A percentile compares a stretch with the other conserved stretches of the same genome.
Conservation (phyloP, 2,113 vertebrate species). For the Triplophysa siluroides region DNA sequence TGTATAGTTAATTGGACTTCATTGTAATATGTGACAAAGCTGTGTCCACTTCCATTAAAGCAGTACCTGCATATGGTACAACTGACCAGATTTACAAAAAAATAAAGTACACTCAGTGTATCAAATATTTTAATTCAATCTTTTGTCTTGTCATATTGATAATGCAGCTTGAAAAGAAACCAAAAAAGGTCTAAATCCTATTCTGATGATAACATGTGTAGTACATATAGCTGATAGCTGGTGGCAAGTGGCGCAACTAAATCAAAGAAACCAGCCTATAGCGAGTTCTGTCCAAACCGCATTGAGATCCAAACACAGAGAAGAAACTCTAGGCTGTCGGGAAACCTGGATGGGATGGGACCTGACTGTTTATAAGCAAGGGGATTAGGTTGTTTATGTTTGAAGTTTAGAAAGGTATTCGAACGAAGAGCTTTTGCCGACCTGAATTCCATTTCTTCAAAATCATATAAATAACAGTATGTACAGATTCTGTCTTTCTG, state of each 20-base stretch:
- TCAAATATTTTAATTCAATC: slow-evolving; percentile 5
- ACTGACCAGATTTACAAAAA: neutral
- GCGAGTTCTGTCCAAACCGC: neutral
- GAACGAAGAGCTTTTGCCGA: neutral
- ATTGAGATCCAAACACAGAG: neutral
- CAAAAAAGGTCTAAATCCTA: slow-evolving; percentile 29
- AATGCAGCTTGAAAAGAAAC: slow-evolving; percentile 11
- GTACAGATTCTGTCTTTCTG: neutral
- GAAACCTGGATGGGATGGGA: neutral
- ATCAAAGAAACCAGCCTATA: neutral
- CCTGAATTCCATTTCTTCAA: neutral
- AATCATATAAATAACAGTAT: neutral
- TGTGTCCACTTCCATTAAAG: neutral
- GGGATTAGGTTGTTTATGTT: neutral
- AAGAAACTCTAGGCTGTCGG: neutral
- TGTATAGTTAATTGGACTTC: neutral
- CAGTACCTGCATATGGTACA: slow-evolving; percentile 2
- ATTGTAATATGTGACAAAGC: neutral
- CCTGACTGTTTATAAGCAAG: neutral
- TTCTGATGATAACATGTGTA: neutral
- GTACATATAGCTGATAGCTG: neutral
- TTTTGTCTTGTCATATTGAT: neutral
- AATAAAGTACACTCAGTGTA: slow-evolving; percentile 23
- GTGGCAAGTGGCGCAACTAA: neutral
- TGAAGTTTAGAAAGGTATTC: neutral